Base-by-base conservation (phyloP, 1,140 invertebrate genomes). In the Cryptotermes secundus region DNA sequence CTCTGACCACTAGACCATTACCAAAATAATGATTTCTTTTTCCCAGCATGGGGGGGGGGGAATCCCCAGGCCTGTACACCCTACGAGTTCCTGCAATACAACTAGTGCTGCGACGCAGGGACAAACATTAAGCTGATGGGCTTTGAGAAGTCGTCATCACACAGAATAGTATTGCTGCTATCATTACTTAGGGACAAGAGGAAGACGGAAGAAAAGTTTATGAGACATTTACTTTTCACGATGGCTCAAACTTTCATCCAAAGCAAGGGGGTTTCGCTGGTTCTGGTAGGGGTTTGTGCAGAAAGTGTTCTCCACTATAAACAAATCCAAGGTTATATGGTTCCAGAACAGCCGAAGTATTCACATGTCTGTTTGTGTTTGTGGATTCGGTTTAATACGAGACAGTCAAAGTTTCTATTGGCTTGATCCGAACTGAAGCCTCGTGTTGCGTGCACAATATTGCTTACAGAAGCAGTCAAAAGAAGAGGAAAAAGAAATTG, bases 321-420 rank as follows among this genome's bases (percentile, higher is more conserved):
- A 81, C 80, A 81, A 35, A 81, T 81, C 80, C 80, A 36, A 36
- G 80, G 80, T 31, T 81, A 36, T 81, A 36, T 24, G 34, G 42
- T 26, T 38, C 42, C 35, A 34, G 42, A 45, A 45, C 34, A 34
- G 80, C 80, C n/a, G 6, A 72, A 72, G 59, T n/a, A 72, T 72
- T 72, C 59, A 72, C 26, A 31, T 72, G 59, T 72, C 59, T 72
- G 53, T 59, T 59, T 59, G 59, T 72, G 59, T 72, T 31, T 72
- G 59, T 72, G 59, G 59, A 72, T 81, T 81, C 80, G 9, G 35
- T 81, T 81, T 81, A 81, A 81, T 81, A 34, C 35, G 80, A 81
- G 35, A 81, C 80, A 81, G 80, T 81, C 34, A 81, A 81, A 81
- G 34, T 81, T 81, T 81, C 80, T 81, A 81, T 81, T 81, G 80